Conservation (phyloP, 1,140 invertebrate genomes). For the Nymphalis io region DNA sequence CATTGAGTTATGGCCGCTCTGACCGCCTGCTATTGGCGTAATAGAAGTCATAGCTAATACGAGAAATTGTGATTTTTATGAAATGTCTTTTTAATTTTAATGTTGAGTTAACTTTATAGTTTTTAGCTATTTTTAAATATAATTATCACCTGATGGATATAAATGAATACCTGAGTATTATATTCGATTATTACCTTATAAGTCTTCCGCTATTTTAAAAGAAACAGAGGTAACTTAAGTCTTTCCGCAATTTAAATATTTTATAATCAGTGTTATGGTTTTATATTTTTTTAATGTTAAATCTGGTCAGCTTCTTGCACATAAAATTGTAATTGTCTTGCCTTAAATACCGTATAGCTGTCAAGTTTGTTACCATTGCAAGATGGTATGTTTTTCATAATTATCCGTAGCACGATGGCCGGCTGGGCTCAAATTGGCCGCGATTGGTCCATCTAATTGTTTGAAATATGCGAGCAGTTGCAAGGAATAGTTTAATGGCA, state of each 20-base stretch:
- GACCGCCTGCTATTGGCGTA: constrained; percentile 45
- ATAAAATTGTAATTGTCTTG: too few species aligned
- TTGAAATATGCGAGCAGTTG: constrained; percentile 61
- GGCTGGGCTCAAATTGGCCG: constrained; percentile 57
- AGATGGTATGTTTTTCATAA: background rate
- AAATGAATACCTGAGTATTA: background rate
- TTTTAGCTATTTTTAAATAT: too few species aligned
- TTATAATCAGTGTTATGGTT: too few species aligned
- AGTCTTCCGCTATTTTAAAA: too few species aligned
- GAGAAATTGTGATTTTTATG: constrained; percentile 13
- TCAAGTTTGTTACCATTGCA: background rate
- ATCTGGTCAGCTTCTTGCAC: too few species aligned
- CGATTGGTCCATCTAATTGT: constrained; percentile 68
- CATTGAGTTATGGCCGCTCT: constrained; percentile 66
- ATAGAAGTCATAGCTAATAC: constrained; percentile 31
- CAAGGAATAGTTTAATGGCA: constrained; percentile 56
- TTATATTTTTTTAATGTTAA: too few species aligned
- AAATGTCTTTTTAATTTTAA: constrained; percentile 19
- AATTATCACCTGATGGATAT: background rate
- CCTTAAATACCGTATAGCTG: background rate
- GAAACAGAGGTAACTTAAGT: too few species aligned
- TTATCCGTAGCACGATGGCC: constrained; percentile 21
- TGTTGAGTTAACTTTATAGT: background rate
- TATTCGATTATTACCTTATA: too few species aligned
- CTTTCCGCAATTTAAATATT: too few species aligned